A percentile compares a stretch with the other conserved stretches of the same genome.
These are phyloP conservation scores for Bryconaethiops microstoma DNA, from an alignment of 2,797 vertebrate genomes.

Conservation along the genomic window DNA sequence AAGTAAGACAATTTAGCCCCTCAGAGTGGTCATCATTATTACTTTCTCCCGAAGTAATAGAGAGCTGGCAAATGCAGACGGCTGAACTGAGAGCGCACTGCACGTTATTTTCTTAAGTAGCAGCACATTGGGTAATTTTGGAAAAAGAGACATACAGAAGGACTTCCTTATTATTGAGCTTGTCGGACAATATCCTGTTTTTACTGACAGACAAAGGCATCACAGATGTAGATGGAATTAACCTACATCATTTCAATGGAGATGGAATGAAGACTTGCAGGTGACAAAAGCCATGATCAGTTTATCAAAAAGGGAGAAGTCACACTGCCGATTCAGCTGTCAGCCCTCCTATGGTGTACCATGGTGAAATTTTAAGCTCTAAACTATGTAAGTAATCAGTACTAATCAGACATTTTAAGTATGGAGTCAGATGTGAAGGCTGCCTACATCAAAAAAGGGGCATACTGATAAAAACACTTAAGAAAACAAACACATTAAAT, in stretches of 20 bases:
- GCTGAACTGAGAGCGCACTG: constrained; percentile 11
- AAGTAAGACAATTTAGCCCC: constrained; percentile 14
- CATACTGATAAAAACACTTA: constrained; percentile 3
- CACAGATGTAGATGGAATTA: neutral
- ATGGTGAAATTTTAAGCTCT: neutral
- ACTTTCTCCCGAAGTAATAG: constrained; percentile 17
- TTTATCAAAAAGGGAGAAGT: neutral
- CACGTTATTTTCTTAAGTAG: constrained; percentile 22
- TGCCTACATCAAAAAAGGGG: constrained; percentile 11
- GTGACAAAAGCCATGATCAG: neutral
- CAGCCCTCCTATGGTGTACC: neutral
- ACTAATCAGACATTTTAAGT: too few relatives aligned
- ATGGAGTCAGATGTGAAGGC: neutral
- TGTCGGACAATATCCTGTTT: neutral
- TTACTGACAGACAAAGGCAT: neutral
- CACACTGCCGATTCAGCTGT: neutral
- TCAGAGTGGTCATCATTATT: constrained; percentile 22
- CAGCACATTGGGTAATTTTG: constrained; percentile 2
- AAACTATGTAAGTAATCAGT: neutral
- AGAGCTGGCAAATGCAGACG: neutral
- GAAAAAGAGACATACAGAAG: neutral
- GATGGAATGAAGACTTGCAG: constrained; percentile 15
- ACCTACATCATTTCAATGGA: neutral
- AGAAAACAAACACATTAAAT: constrained; percentile 28
- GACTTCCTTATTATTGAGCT: neutral